Evolutionary conservation across 2,888 invertebrate genomes (phyloP).

Genomic region (Conomelus anceps): DNA sequence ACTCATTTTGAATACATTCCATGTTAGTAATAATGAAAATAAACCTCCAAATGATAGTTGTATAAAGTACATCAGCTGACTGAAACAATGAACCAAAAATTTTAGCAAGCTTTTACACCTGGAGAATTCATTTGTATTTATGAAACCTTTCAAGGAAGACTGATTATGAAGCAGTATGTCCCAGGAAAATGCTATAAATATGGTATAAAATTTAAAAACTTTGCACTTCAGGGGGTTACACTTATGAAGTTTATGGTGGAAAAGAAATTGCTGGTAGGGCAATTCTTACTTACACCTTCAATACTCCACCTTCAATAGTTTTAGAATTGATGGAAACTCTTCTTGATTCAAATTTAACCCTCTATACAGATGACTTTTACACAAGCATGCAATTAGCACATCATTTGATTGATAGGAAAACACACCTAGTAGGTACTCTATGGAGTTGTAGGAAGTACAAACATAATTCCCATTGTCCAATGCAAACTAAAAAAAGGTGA

Average conservation of each 20-base stretch:
- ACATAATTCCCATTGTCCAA: not conserved
- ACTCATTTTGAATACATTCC: too few species aligned
- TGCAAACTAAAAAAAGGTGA: not conserved
- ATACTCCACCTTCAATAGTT: not conserved
- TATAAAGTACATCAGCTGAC: not conserved
- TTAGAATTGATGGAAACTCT: not conserved
- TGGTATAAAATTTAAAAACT: slow-evolving; percentile 1
- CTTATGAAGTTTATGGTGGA: not conserved
- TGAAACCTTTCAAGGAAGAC: not conserved
- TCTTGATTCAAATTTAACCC: not conserved
- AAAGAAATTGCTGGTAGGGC: not conserved
- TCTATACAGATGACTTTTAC: not conserved
- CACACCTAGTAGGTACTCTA: not conserved
- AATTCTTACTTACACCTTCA: too few species aligned
- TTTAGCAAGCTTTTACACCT: not conserved
- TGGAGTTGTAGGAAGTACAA: not conserved
- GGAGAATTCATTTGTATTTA: not conserved
- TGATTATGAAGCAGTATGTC: not conserved
- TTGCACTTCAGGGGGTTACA: not conserved
- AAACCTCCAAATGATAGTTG: too few species aligned
- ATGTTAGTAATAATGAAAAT: too few species aligned
- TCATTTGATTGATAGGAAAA: not conserved
- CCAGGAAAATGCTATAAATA: not conserved
- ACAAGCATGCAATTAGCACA: not conserved
- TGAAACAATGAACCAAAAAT: not conserved